These are phyloP conservation scores for Chrysolina americana DNA, from an alignment of 2,888 invertebrate species.

Conservation along the genomic window DNA sequence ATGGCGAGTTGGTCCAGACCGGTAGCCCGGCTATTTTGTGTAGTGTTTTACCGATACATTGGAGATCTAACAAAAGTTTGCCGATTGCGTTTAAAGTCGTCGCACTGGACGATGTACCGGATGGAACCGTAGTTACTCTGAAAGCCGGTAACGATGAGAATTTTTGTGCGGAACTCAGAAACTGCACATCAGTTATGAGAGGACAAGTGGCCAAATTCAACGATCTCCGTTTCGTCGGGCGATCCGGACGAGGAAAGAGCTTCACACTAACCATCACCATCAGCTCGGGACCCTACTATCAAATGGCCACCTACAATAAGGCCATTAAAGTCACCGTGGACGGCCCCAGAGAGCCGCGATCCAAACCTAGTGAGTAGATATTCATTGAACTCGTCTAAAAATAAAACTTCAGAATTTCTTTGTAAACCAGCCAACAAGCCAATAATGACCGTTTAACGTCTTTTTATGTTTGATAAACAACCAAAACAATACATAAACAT, in stretches of 20 bases:
- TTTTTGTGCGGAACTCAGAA: slow-evolving; percentile 94
- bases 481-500: slow-evolving; percentile 58
- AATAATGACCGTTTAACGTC: slow-evolving; percentile 53
- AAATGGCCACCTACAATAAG: slow-evolving; percentile 94
- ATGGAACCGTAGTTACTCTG: slow-evolving; percentile 95
- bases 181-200: slow-evolving; percentile 95
- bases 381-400: slow-evolving; percentile 22
- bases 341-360: slow-evolving; percentile 97
- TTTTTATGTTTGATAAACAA: slow-evolving; percentile 55
- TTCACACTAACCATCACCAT: slow-evolving; percentile 97
- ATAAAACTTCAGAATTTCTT: slow-evolving; percentile 37
- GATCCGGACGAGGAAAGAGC: slow-evolving; percentile 96
- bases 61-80: slow-evolving; percentile 97
- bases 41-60: slow-evolving; percentile 93
- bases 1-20: slow-evolving; percentile 94
- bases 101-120: slow-evolving; percentile 91
- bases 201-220: slow-evolving; percentile 99
- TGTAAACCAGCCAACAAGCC: slow-evolving; percentile 53
- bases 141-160: slow-evolving; percentile 99
- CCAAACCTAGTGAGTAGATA: slow-evolving; percentile 91
- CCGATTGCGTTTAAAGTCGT: slow-evolving; percentile 97
- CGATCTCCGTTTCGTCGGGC: slow-evolving; percentile 97
- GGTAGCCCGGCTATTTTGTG: slow-evolving; percentile 97
- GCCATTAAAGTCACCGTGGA: slow-evolving; percentile 99
- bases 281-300: slow-evolving; percentile 80